Evolutionary conservation across 1,140 invertebrate genomes (phyloP).

Genomic region (Neodiprion lecontei): DNA sequence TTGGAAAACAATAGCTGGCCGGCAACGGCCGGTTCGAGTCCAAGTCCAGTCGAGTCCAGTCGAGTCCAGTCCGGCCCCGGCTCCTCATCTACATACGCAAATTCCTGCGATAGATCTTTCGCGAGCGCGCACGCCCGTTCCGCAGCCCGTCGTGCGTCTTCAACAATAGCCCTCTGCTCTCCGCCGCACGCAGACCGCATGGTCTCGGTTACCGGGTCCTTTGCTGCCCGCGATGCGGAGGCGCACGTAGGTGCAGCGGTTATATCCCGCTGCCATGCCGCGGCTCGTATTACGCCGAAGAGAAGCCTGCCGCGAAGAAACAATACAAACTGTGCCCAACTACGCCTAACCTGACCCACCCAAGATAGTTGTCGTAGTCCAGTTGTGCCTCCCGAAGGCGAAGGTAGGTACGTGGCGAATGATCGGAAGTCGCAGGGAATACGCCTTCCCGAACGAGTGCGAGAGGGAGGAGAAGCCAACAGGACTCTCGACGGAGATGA

Average conservation of each 20-base stretch:
- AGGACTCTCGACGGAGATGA: no score
- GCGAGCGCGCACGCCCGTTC: slow-evolving; percentile 34
- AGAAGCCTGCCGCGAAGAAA: slow-evolving; percentile 28
- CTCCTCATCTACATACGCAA: slow-evolving; percentile 55
- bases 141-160: slow-evolving; percentile 27
- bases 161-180: slow-evolving; percentile 40
- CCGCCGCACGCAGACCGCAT: slow-evolving; percentile 20
- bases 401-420: slow-evolving; percentile 25
- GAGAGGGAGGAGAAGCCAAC: slow-evolving; percentile 1
- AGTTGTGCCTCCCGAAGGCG: slow-evolving; percentile 31
- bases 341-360: no score
- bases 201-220: slow-evolving; percentile 36
- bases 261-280: no score
- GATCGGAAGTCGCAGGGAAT: slow-evolving; percentile 1
- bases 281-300: no score
- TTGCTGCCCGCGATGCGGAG: no score
- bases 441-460: not conserved
- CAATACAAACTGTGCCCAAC: slow-evolving; percentile 33
- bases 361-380: slow-evolving; percentile 55
- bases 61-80: slow-evolving; percentile 21
- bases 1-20: slow-evolving; percentile 45
- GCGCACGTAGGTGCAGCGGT: no score
- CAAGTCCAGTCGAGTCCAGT: no score
- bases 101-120: slow-evolving; percentile 53
- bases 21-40: slow-evolving; percentile 19